Conservation (phyloP, 2,888 invertebrate genomes). For the Euzophera pinguis region DNA sequence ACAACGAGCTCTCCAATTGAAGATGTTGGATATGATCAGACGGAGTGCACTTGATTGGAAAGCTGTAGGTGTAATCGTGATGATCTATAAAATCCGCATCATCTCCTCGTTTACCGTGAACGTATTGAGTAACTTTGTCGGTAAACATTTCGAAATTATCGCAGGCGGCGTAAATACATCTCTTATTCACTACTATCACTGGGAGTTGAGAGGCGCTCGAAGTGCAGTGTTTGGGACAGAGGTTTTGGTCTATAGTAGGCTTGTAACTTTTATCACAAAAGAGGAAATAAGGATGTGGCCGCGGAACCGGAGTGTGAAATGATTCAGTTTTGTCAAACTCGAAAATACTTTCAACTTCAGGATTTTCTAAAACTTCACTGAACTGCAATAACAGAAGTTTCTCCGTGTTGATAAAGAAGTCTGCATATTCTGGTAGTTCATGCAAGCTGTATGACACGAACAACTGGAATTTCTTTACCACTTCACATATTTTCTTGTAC, state of each 20-base stretch:
- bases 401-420: slow-evolving; percentile 68
- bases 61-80: slow-evolving; percentile 41
- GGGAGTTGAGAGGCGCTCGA: slow-evolving; percentile 57
- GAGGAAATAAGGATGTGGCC: slow-evolving; percentile 56
- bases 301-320: slow-evolving; percentile 43
- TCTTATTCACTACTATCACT: slow-evolving; percentile 59
- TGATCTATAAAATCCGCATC: slow-evolving; percentile 46
- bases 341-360: slow-evolving; percentile 51
- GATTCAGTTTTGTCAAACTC: slow-evolving; percentile 31
- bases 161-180: slow-evolving; percentile 59
- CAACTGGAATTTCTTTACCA: slow-evolving; percentile 62
- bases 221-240: slow-evolving; percentile 54
- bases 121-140: slow-evolving; percentile 47
- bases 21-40: slow-evolving; percentile 44
- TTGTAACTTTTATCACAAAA: slow-evolving; percentile 56
- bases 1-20: slow-evolving; percentile 56
- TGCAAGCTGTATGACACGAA: slow-evolving; percentile 61
- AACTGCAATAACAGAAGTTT: slow-evolving; percentile 64
- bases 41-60: slow-evolving; percentile 46
- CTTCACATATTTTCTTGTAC: slow-evolving; percentile 59
- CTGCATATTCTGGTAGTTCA: slow-evolving; percentile 58
- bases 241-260: slow-evolving; percentile 39
- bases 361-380: slow-evolving; percentile 47
- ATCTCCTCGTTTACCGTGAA: slow-evolving; percentile 43
- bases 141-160: slow-evolving; percentile 56